Conservation (phyloP, 2,797 vertebrate genomes). For the Parauchenoglanis ngamensis region DNA sequence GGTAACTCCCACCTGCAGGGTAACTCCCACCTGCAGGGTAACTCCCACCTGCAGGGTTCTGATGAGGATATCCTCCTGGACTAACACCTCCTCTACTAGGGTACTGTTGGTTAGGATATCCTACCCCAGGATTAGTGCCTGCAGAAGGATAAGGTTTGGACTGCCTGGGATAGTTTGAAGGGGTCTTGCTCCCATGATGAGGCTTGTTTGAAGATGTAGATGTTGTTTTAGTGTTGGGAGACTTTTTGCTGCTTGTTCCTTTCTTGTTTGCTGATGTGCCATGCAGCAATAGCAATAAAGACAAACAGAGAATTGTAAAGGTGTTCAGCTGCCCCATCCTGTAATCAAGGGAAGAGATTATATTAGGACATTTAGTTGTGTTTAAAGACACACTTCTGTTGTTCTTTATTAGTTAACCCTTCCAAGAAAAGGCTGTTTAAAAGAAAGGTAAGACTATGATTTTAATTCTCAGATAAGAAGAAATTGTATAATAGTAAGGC, state of each 20-base stretch:
- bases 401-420: background rate
- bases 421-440: background rate
- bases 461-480: background rate
- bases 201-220: slow-evolving; percentile 37
- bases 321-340: slow-evolving; percentile 35
- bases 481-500: background rate
- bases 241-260: slow-evolving; percentile 33
- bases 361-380: background rate
- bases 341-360: background rate
- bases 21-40: background rate
- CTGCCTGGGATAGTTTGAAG: slow-evolving; percentile 27
- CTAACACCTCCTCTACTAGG: background rate
- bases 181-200: slow-evolving; percentile 54
- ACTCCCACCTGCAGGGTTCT: background rate
- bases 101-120: background rate
- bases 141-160: background rate
- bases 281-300: slow-evolving; percentile 37
- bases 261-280: slow-evolving; percentile 25
- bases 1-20: background rate
- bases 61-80: background rate
- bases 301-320: slow-evolving; percentile 8
- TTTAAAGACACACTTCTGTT: background rate
- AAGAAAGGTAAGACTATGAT: background rate
- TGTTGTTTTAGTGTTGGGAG: slow-evolving; percentile 25
- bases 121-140: background rate